phyloP scores from a whole-genome alignment of 64 coral and sea anemone genomes.

The Hydrozoanthus tunicans region DNA sequence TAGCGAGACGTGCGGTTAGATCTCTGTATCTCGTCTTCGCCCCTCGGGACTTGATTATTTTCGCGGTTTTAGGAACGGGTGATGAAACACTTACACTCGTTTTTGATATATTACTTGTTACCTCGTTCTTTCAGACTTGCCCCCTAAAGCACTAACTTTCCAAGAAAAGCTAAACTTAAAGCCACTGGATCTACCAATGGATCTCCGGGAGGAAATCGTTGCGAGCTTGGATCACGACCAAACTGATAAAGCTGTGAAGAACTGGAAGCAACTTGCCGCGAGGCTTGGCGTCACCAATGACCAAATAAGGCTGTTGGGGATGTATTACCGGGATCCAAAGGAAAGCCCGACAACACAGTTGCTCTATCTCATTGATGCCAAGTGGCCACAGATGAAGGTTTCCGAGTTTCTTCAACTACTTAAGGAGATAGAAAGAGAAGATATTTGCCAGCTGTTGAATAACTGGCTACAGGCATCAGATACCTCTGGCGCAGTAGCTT shows the following conservation, averaged over 20 bases:
- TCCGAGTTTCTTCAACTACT: conserved; percentile 18
- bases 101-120: neutral
- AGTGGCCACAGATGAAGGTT: neutral
- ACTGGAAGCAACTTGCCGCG: neutral
- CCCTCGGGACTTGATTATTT: too few relatives aligned
- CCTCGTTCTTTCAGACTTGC: neutral
- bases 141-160: neutral
- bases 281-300: neutral
- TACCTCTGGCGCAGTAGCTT: neutral
- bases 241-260: too few relatives aligned
- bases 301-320: neutral
- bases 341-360: conserved; percentile 25
- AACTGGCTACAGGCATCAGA: conserved; percentile 26
- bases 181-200: conserved; percentile 1
- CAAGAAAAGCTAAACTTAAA: conserved; percentile 27
- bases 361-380: conserved; percentile 12
- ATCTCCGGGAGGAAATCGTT: neutral
- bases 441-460: conserved; percentile 3
- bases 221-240: neutral
- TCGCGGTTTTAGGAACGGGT: too few relatives aligned
- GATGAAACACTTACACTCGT: too few relatives aligned
- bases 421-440: conserved; percentile 3
- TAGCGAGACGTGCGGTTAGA: too few relatives aligned
- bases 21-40: too few relatives aligned
- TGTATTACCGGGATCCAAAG: neutral